Conservation (phyloP, 2,113 vertebrate species). For the Sialia sialis region DNA sequence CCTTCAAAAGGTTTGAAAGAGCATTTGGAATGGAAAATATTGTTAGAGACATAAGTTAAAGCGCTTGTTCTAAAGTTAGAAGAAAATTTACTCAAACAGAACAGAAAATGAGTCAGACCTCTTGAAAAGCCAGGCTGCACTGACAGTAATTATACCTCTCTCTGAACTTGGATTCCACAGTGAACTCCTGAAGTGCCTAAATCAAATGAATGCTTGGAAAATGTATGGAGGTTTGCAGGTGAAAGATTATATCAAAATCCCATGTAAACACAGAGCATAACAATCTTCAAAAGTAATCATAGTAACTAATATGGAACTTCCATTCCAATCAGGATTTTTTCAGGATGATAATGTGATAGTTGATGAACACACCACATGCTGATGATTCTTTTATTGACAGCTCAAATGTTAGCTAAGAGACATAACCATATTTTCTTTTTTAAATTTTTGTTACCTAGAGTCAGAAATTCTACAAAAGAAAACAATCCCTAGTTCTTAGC, state of each 20-base stretch:
- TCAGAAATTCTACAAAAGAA: not conserved
- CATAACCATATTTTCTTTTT: not conserved
- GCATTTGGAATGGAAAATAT: not conserved
- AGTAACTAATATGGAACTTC: not conserved
- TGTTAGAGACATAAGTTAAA: not conserved
- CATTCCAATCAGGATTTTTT: not conserved
- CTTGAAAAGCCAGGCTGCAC: not conserved
- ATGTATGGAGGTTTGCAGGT: not conserved
- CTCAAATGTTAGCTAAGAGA: not conserved
- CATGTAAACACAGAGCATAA: not conserved
- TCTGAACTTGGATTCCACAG: not conserved
- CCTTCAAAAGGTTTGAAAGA: fast-evolving
- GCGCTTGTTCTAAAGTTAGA: not conserved
- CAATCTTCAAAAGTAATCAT: not conserved
- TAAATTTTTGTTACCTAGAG: not conserved
- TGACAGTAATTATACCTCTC: not conserved
- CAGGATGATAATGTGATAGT: not conserved
- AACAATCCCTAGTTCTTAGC: not conserved
- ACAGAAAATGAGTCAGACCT: not conserved
- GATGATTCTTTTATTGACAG: not conserved
- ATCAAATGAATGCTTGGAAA: not conserved
- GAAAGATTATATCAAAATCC: not conserved
- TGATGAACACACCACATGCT: not conserved
- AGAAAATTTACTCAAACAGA: not conserved
- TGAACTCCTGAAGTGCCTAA: not conserved